Conservation (phyloP, 2,797 vertebrate species). For the Allenopithecus nigroviridis region DNA sequence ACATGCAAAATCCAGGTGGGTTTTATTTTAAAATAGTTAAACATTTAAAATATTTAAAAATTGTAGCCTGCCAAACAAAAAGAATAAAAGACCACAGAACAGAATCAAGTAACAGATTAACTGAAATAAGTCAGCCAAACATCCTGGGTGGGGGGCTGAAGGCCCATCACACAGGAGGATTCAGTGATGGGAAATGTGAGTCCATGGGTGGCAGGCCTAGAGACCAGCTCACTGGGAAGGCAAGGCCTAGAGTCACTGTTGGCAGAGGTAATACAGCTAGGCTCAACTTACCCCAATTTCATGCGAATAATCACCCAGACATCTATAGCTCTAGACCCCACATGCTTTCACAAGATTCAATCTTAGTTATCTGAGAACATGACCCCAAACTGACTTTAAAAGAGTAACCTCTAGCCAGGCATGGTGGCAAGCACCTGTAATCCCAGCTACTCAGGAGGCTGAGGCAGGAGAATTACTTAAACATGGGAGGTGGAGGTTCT, state of each 20-base stretch:
- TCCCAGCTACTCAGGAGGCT: not conserved
- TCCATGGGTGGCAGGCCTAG: not conserved
- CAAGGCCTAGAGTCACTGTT: not conserved
- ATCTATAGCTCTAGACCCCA: not conserved
- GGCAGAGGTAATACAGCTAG: not conserved
- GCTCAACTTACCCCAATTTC: not conserved
- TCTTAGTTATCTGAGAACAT: not conserved
- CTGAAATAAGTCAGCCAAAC: not conserved
- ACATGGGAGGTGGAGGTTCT: not conserved
- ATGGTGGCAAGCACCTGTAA: no score
- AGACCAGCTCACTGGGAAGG: not conserved
- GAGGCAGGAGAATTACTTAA: not conserved
- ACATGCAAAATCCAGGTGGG: not conserved
- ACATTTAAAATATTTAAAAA: not conserved
- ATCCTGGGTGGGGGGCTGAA: not conserved
- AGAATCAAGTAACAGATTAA: slow-evolving; percentile 4
- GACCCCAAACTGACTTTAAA: not conserved
- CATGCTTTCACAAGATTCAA: not conserved
- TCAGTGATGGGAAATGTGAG: not conserved
- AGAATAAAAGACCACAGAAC: not conserved
- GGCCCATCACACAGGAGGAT: not conserved
- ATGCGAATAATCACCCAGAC: not conserved
- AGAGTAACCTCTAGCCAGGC: not conserved
- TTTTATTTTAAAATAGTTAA: slow-evolving; percentile 33
- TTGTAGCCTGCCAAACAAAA: not conserved